Conservation (phyloP, 2,888 invertebrate species). For the Argyra leucocephala region DNA sequence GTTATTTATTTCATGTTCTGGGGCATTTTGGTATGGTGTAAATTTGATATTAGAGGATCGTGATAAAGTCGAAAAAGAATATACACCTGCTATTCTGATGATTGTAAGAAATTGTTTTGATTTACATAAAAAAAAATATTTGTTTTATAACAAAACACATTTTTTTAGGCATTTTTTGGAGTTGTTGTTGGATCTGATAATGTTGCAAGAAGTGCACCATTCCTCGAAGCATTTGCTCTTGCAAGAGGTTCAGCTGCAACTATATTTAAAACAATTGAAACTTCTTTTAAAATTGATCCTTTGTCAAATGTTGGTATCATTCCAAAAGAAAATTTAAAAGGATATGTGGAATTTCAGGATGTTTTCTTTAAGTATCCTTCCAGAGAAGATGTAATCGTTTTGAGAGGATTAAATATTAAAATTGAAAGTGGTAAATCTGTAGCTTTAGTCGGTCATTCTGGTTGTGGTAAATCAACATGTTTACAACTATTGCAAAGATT, state of each 20-base stretch:
- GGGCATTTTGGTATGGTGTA: conserved; percentile 76
- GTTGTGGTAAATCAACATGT: conserved; percentile 76
- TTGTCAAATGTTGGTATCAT: conserved; percentile 55
- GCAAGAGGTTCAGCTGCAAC: conserved; percentile 65
- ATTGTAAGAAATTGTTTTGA: conserved; percentile 40
- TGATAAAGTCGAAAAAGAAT: conserved; percentile 49
- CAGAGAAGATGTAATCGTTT: conserved; percentile 58
- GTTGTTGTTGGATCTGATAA: conserved; percentile 71
- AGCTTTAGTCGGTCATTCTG: conserved; percentile 63
- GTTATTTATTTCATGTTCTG: conserved; percentile 61
- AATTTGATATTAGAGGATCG: conserved; percentile 59
- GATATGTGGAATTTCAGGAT: conserved; percentile 59
- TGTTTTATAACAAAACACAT: no score
- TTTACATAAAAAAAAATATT: no score
- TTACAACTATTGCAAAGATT: conserved; percentile 66
- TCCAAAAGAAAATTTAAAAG: conserved; percentile 49
- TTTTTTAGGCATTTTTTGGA: conserved; percentile 53
- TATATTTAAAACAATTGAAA: conserved; percentile 67
- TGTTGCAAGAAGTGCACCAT: conserved; percentile 64
- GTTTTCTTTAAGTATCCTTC: conserved; percentile 73
- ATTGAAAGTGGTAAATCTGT: conserved; percentile 60
- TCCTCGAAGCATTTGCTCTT: conserved; percentile 62
- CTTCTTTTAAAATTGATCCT: conserved; percentile 63
- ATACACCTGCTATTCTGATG: conserved; percentile 65
- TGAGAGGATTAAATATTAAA: conserved; percentile 56